These are phyloP conservation scores for Drosophila ezoana DNA, from an alignment of 2,888 invertebrate genomes.

Conservation along the genomic window DNA sequence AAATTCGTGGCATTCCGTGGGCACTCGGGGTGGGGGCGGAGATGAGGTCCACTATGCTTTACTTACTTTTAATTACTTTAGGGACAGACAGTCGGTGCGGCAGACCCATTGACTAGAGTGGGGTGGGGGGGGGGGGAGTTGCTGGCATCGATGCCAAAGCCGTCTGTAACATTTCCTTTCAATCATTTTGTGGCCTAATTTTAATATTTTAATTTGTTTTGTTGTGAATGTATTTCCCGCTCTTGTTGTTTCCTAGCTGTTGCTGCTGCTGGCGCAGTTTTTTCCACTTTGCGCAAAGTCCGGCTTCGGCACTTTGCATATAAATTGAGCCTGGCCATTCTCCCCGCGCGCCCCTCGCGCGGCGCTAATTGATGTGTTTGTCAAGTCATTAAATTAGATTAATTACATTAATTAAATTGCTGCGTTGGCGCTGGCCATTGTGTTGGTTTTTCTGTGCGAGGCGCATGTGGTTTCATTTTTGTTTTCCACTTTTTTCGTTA, in stretches of 20 bases:
- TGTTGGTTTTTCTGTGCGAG: constrained; percentile 23
- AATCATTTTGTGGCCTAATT: constrained; percentile 80
- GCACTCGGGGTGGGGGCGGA: not conserved
- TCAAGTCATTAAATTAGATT: constrained; percentile 82
- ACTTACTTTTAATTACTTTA: constrained; percentile 81
- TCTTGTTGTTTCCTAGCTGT: constrained; percentile 22
- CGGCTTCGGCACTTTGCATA: constrained; percentile 66
- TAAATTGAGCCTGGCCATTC: constrained; percentile 59
- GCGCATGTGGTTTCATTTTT: constrained; percentile 24
- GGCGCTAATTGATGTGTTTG: constrained; percentile 81
- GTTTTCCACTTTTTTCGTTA: constrained; percentile 2
- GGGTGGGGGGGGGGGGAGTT: constrained; percentile 8
- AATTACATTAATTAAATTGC: constrained; percentile 80
- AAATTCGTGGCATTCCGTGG: constrained; percentile 24
- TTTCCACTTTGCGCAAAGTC: constrained; percentile 49
- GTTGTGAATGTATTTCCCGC: constrained; percentile 34
- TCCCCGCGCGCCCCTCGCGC: not conserved
- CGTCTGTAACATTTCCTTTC: constrained; percentile 70
- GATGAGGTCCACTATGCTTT: constrained; percentile 51
- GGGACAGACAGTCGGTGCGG: constrained; percentile 52
- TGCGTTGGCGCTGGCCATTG: constrained; percentile 29
- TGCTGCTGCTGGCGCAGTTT: constrained; percentile 19
- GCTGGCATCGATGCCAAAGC: constrained; percentile 48
- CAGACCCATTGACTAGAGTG: constrained; percentile 6
- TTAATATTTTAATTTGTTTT: constrained; percentile 82